These are phyloP conservation scores for Stegastes partitus DNA, from an alignment of 2,113 vertebrate species.

Conservation along the genomic window DNA sequence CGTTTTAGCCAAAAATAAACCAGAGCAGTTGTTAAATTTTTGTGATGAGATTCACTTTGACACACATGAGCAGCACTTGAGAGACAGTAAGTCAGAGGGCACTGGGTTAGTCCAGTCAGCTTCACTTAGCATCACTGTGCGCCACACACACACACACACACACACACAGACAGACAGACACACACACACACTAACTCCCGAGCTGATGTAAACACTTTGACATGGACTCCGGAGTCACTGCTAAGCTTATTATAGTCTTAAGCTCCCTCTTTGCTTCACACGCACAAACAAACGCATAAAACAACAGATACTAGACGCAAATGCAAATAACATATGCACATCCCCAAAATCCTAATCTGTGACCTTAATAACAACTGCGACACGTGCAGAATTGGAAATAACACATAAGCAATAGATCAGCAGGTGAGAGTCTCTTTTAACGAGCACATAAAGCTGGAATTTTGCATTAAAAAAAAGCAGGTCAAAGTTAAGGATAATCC, in stretches of 20 bases:
- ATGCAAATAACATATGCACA: background rate
- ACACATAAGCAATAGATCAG: background rate
- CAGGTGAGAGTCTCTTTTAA: too few species aligned
- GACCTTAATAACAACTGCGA: background rate
- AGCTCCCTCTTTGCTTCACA: slow-evolving; percentile 14
- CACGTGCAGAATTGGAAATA: background rate
- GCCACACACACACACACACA: slow-evolving; percentile 1
- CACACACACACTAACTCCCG: slow-evolving; percentile 7
- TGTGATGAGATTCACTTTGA: slow-evolving; percentile 7
- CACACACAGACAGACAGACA: slow-evolving; percentile 8
- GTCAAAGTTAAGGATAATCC: too few species aligned
- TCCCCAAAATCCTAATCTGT: background rate
- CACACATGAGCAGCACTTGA: background rate
- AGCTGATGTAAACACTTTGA: slow-evolving; percentile 19
- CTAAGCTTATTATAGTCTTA: slow-evolving; percentile 62
- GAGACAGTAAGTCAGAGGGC: slow-evolving; percentile 50
- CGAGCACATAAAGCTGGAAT: too few species aligned
- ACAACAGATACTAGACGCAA: background rate
- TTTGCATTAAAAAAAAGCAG: too few species aligned
- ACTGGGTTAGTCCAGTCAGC: slow-evolving; percentile 54
- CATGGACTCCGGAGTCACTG: slow-evolving; percentile 22
- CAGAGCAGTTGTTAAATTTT: background rate
- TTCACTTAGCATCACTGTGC: slow-evolving; percentile 36
- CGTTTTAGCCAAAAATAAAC: background rate
- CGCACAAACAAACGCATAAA: background rate